Evolutionary conservation across 2,888 invertebrate species (phyloP).

Genomic region (Boloria selene): DNA sequence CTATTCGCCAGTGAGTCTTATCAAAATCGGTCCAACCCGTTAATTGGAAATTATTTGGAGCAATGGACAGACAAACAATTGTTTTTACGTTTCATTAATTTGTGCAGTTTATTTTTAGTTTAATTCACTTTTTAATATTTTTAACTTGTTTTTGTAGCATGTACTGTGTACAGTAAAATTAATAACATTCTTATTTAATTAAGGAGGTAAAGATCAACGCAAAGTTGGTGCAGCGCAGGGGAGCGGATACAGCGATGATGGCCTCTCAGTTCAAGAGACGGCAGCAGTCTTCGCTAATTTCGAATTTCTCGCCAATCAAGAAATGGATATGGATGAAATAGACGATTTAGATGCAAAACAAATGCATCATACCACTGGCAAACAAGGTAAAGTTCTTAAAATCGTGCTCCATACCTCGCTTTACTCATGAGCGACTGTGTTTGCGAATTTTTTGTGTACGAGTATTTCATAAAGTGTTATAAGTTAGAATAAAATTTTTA

Average conservation of each 20-base stretch:
- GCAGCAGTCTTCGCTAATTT: slow-evolving; percentile 98
- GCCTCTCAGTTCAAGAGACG: slow-evolving; percentile 83
- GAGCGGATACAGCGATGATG: slow-evolving; percentile 71
- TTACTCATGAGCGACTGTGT: not conserved
- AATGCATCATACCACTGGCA: slow-evolving; percentile 65
- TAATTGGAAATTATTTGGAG: too few relatives aligned
- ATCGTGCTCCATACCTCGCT: too few relatives aligned
- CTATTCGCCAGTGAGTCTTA: too few relatives aligned
- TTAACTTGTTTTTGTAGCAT: too few relatives aligned
- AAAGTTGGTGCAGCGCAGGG: slow-evolving; percentile 61
- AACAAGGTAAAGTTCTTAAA: slow-evolving; percentile 63
- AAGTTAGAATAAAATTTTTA: too few relatives aligned
- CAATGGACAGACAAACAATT: too few relatives aligned
- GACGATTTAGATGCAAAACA: slow-evolving; percentile 87
- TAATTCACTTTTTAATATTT: too few relatives aligned
- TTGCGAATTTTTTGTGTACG: not conserved
- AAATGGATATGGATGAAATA: slow-evolving; percentile 95
- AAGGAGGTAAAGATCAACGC: slow-evolving; percentile 61
- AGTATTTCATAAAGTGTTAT: too few relatives aligned
- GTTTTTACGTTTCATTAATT: too few relatives aligned
- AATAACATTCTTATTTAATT: not conserved
- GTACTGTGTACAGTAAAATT: not conserved
- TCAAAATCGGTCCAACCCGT: too few relatives aligned
- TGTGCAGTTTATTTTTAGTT: too few relatives aligned
- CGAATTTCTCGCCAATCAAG: slow-evolving; percentile 93